phyloP scores from a whole-genome alignment of 2,888 invertebrate genomes.

The Pristionchus entomophagus region DNA sequence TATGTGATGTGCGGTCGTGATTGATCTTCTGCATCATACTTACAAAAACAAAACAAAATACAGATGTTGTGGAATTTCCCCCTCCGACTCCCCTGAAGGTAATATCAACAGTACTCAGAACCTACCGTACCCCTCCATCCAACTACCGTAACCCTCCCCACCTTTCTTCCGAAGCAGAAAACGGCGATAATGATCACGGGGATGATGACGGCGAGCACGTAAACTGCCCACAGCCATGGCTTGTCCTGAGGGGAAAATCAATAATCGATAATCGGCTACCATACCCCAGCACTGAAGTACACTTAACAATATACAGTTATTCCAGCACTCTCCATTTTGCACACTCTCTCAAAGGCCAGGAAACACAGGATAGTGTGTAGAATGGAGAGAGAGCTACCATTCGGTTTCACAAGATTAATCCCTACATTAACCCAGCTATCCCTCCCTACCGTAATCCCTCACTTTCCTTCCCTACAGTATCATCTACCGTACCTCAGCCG shows the following conservation, averaged over 20 bases:
- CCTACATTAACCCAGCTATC: neutral
- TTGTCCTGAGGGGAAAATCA: constrained; percentile 80
- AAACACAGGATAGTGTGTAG: neutral
- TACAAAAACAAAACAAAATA: neutral
- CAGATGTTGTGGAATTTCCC: no score
- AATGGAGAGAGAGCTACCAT: no score
- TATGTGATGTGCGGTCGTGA: no score
- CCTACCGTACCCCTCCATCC: neutral
- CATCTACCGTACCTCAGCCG: constrained; percentile 59
- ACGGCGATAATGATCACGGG: constrained; percentile 87
- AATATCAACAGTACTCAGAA: neutral
- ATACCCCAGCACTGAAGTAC: no score
- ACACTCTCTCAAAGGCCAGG: no score
- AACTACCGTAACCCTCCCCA: neutral
- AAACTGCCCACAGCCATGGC: constrained; percentile 92
- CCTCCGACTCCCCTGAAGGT: no score
- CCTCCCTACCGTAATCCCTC: neutral
- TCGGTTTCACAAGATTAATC: no score
- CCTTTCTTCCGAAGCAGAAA: constrained; percentile 83
- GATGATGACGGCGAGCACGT: constrained; percentile 86
- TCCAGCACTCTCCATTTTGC: no score
- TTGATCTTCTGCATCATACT: no score
- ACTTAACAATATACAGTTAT: no score
- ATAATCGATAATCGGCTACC: neutral
- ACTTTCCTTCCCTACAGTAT: no score